Conservation (phyloP, 1,140 invertebrate species). For the Ceratina japonica region DNA sequence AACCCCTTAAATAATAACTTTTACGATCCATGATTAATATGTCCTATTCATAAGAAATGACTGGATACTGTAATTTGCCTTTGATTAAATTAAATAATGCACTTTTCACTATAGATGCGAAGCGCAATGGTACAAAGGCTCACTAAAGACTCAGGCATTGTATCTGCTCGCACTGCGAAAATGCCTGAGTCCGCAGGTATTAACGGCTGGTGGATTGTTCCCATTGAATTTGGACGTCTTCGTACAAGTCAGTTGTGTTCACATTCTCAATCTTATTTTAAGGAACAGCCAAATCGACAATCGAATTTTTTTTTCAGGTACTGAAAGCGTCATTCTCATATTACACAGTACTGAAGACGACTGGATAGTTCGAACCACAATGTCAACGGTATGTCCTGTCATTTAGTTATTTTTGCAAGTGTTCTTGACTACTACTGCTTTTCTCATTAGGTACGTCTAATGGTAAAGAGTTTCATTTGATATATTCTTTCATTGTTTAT, state of each 20-base stretch:
- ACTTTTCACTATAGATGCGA: background rate
- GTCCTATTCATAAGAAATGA: no score
- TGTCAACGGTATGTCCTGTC: no score
- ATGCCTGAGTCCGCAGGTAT: background rate
- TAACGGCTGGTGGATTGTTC: background rate
- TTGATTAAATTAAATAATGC: no score
- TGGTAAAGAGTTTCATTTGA: no score
- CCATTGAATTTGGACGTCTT: background rate
- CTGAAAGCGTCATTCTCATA: constrained; percentile 11
- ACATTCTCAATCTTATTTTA: background rate
- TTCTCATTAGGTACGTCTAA: no score
- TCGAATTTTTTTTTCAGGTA: background rate
- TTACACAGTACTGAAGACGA: background rate
- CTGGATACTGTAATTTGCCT: background rate
- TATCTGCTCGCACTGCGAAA: background rate
- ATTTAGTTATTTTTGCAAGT: no score
- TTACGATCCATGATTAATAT: no score
- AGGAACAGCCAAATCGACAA: background rate
- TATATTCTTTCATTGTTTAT: no score
- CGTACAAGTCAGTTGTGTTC: background rate
- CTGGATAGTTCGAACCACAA: no score
- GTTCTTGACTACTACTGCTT: no score
- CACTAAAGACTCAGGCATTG: background rate
- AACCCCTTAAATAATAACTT: no score
- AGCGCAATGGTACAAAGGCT: background rate